A percentile compares a stretch with the other conserved stretches of the same genome.
Conservation (phyloP, 2,113 vertebrate genomes). For the Petrocephalus microphthalmus region DNA sequence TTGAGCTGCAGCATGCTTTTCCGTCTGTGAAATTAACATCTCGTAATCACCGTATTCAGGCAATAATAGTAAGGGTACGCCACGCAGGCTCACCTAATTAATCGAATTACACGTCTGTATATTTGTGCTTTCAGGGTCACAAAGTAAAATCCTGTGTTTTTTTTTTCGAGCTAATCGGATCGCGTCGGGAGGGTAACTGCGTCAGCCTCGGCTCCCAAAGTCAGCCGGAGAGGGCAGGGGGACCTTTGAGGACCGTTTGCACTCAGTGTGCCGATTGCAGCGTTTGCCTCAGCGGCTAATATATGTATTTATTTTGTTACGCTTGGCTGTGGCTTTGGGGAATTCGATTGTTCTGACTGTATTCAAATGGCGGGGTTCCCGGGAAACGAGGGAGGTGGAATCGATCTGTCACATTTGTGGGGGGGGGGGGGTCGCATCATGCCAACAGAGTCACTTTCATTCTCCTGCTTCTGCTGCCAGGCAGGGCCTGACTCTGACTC, state of each 20-base stretch:
- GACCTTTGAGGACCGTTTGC: neutral
- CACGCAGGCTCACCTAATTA: conserved; percentile 8
- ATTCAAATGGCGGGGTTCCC: conserved; percentile 21
- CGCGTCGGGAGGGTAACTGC: neutral
- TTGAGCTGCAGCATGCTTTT: conserved; percentile 11
- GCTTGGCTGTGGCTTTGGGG: neutral
- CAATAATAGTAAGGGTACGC: neutral
- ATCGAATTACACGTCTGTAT: conserved; percentile 4
- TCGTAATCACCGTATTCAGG: conserved; percentile 16
- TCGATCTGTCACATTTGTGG: conserved; percentile 23
- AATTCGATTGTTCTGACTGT: conserved; percentile 22
- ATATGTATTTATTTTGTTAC: neutral
- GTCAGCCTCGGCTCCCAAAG: neutral
- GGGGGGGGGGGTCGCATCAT: conserved; percentile 11
- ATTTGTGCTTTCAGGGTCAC: neutral
- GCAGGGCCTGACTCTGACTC: neutral
- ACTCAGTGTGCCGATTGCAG: neutral
- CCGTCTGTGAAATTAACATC: conserved; percentile 23
- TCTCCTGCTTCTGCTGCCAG: neutral
- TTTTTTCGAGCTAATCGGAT: neutral
- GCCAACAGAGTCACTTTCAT: neutral
- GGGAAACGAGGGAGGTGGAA: conserved; percentile 19
- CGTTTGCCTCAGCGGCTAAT: neutral
- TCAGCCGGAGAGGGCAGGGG: neutral
- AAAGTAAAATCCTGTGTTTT: neutral